Evolutionary conservation across 2,113 vertebrate genomes (phyloP), one percentile per base, ranked within the genome.

Genomic region (Laterallus jamaicensis): DNA sequence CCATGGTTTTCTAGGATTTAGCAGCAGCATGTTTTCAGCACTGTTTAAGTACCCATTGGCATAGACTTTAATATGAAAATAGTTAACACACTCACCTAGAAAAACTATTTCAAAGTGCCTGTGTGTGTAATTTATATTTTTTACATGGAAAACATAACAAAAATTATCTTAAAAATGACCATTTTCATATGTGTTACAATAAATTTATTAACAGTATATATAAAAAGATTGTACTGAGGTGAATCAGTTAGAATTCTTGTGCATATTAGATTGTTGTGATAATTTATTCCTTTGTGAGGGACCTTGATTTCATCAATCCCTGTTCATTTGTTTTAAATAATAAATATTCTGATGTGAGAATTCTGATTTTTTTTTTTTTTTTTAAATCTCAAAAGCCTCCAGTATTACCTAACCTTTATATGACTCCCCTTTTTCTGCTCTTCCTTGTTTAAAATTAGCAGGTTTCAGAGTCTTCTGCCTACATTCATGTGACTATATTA

Each of bases 71-170:
- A n/a, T 25, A 40, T 31, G 26, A 66, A 69, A 73, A 64, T 7
- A 69, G 25, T 37, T 15, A 10, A 20, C 11, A 3, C 0, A 1
- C 6, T 42, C 54, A 62, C 37, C 5, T 42, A 37, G 21, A 56
- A 58, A 88, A 92, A 62, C 5, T 24, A 0, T 28, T 47, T 68
- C 49, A 15, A 14, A 56, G 22, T 10, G 11, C 5, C 21, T 12
- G 3, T 0, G 0, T 6, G 1, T 3, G 37, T 32, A 55, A 59
- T 39, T 68, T 10, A 1, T 24, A 6, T 24, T 78, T 86, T 42
- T 54, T 56, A 24, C 10, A 5, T 0, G 6, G 42, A 49, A 80
- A 73, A 42, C 11, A 11, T 9, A 47, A 22, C 7, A 25, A 20
- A 52, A 75, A 10, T 17, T 2, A 19, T 37, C 35, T 39, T 21